phyloP scores from a whole-genome alignment of 1,140 invertebrate species.

The Drosophila nannoptera region DNA sequence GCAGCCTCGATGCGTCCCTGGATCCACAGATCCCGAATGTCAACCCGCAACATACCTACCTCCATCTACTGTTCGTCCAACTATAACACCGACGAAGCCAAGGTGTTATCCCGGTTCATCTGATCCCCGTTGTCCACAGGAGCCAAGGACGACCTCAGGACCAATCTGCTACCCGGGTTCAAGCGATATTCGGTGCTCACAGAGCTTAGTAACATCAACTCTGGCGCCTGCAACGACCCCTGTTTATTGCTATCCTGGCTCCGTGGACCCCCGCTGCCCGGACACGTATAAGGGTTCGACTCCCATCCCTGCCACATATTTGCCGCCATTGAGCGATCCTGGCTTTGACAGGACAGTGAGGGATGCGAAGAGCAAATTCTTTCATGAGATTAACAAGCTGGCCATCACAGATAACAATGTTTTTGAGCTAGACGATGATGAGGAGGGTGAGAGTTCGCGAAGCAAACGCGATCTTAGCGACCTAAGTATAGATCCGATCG shows the following conservation, averaged over 20 bases:
- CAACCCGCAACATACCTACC: conserved; percentile 72
- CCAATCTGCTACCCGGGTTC: conserved; percentile 55
- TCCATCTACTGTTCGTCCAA: conserved; percentile 36
- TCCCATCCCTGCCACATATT: conserved; percentile 81
- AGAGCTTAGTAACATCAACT: conserved; percentile 32
- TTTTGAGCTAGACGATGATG: conserved; percentile 69
- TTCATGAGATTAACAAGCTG: conserved; percentile 66
- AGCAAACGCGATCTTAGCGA: conserved; percentile 48
- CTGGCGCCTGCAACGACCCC: conserved; percentile 67
- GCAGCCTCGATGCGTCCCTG: conserved; percentile 37
- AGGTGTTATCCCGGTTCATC: conserved; percentile 80
- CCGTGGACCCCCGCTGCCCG: conserved; percentile 82
- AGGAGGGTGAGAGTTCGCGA: conserved; percentile 30
- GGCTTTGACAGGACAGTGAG: conserved; percentile 62
- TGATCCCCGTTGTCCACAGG: conserved; percentile 78
- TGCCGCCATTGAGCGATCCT: conserved; percentile 79
- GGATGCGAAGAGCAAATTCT: conserved; percentile 55
- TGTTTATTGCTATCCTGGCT: conserved; percentile 82
- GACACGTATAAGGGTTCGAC: conserved; percentile 80
- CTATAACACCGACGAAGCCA: conserved; percentile 29
- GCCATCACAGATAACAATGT: conserved; percentile 64
- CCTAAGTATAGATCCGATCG: conserved; percentile 22
- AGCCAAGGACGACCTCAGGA: conserved; percentile 46
- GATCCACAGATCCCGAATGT: conserved; percentile 59
- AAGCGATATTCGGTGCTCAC: conserved; percentile 45